These are phyloP conservation scores for Drosophila micromelanica DNA, from an alignment of 1,140 invertebrate species.

Conservation along the genomic window DNA sequence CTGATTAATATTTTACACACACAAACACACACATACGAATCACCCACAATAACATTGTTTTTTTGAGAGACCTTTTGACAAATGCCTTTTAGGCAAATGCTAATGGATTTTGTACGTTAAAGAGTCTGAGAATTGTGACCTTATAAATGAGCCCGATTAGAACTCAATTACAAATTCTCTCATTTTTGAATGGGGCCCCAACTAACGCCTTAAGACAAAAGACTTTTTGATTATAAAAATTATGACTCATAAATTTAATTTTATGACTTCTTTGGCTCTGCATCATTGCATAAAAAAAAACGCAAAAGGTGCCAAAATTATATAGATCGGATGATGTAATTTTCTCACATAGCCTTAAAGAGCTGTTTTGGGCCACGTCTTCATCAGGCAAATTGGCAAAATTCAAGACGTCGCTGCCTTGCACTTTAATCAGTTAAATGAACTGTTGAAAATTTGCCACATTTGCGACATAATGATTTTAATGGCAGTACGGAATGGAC, in stretches of 20 bases:
- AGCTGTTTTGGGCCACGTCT: conserved; percentile 47
- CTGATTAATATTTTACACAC: conserved; percentile 66
- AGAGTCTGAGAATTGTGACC: conserved; percentile 11
- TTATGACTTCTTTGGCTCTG: conserved; percentile 72
- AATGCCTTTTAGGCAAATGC: conserved; percentile 57
- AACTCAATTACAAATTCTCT: conserved; percentile 66
- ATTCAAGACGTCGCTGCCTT: conserved; percentile 34
- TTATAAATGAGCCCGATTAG: conserved; percentile 68
- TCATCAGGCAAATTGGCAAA: conserved; percentile 60
- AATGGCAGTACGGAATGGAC: conserved; percentile 20
- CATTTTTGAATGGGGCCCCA: conserved; percentile 18
- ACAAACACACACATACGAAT: conserved; percentile 30
- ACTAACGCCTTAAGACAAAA: conserved; percentile 39
- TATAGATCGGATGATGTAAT: conserved; percentile 47
- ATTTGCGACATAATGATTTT: conserved; percentile 58
- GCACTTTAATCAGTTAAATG: conserved; percentile 80
- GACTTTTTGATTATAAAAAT: conserved; percentile 74
- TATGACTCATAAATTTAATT: conserved; percentile 79
- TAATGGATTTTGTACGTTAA: conserved; percentile 58
- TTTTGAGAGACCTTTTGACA: conserved; percentile 53
- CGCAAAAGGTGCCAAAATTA: conserved; percentile 73
- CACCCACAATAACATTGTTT: conserved; percentile 63
- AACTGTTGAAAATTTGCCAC: conserved; percentile 79
- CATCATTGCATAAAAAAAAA: background rate
- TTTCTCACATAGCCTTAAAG: conserved; percentile 65